phyloP scores from a whole-genome alignment of 92 coral and sea anemone genomes.

The Phenganax stokvisi region DNA sequence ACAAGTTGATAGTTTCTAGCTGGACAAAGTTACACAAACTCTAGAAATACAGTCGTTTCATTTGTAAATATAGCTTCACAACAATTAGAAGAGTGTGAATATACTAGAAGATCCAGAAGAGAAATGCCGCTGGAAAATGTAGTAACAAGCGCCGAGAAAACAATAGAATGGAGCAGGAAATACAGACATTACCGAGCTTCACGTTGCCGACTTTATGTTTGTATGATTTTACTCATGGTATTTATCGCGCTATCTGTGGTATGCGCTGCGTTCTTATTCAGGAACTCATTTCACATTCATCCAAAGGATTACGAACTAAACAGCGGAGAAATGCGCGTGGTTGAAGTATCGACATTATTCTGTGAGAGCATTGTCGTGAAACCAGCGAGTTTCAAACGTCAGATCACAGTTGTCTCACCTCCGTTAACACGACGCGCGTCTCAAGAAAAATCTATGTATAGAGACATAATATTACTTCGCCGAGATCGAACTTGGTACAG shows the following conservation, averaged over 20 bases:
- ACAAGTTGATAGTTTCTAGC: slow-evolving; percentile 18
- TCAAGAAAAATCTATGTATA: background rate
- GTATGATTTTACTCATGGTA: slow-evolving; percentile 28
- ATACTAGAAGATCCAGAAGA: background rate
- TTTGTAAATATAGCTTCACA: background rate
- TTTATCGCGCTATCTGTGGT: slow-evolving; percentile 21
- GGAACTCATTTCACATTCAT: slow-evolving; percentile 29
- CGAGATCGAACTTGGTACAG: slow-evolving; percentile 34
- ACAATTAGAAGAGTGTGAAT: background rate
- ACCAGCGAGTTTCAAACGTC: slow-evolving; percentile 32
- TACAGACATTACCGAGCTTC: slow-evolving; percentile 32
- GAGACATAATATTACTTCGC: slow-evolving; percentile 10
- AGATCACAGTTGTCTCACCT: slow-evolving; percentile 19
- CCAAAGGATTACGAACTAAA: slow-evolving; percentile 28
- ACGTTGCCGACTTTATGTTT: slow-evolving; percentile 25
- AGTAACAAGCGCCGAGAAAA: background rate
- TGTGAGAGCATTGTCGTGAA: slow-evolving; percentile 34
- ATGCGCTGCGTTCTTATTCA: slow-evolving; percentile 33
- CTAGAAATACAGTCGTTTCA: slow-evolving; percentile 4
- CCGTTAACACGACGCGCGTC: slow-evolving; percentile 5
- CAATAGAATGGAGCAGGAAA: slow-evolving; percentile 18
- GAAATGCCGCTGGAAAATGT: slow-evolving; percentile 6
- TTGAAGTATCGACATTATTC: slow-evolving; percentile 21
- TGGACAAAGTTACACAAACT: background rate
- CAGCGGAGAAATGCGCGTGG: slow-evolving; percentile 36